These are phyloP conservation scores for Pleuronectes platessa DNA, from an alignment of 2,113 vertebrate species.

Conservation along the genomic window DNA sequence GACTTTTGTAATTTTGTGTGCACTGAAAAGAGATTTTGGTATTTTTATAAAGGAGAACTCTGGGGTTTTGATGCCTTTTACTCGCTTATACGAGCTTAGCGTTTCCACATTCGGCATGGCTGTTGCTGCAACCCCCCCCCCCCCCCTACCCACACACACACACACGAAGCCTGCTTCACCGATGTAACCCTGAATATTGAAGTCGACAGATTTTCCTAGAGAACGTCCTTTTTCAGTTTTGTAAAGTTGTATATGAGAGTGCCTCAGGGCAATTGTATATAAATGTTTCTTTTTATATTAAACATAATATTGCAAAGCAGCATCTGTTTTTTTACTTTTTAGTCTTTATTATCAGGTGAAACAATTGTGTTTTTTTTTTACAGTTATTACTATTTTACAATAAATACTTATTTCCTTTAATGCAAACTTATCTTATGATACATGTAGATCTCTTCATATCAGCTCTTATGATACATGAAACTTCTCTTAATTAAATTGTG, in stretches of 20 bases:
- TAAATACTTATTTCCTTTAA: slow-evolving; percentile 65
- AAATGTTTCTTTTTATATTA: slow-evolving; percentile 80
- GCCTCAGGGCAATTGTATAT: slow-evolving; percentile 73
- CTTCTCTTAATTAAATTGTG: background rate
- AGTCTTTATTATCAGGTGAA: slow-evolving; percentile 42
- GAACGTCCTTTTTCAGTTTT: slow-evolving; percentile 71
- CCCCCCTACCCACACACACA: background rate
- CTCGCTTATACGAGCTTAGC: slow-evolving; percentile 30
- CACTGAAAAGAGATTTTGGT: slow-evolving; percentile 77
- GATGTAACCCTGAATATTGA: slow-evolving; percentile 49
- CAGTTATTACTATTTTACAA: slow-evolving; percentile 52
- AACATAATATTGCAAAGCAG: slow-evolving; percentile 70
- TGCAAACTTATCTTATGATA: background rate
- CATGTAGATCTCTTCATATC: background rate
- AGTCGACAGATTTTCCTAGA: slow-evolving; percentile 46
- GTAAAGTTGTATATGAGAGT: slow-evolving; percentile 76
- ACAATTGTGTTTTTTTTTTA: background rate
- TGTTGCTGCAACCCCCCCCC: slow-evolving; percentile 49
- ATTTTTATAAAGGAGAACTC: slow-evolving; percentile 79
- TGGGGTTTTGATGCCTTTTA: slow-evolving; percentile 59
- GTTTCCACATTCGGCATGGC: slow-evolving; percentile 66
- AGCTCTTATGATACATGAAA: background rate
- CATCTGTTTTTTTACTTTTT: background rate
- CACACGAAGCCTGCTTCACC: slow-evolving; percentile 60
- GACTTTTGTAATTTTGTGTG: slow-evolving; percentile 80